These are phyloP conservation scores for Ephialtes manifestator DNA, from an alignment of 2,888 invertebrate genomes.

Conservation along the genomic window DNA sequence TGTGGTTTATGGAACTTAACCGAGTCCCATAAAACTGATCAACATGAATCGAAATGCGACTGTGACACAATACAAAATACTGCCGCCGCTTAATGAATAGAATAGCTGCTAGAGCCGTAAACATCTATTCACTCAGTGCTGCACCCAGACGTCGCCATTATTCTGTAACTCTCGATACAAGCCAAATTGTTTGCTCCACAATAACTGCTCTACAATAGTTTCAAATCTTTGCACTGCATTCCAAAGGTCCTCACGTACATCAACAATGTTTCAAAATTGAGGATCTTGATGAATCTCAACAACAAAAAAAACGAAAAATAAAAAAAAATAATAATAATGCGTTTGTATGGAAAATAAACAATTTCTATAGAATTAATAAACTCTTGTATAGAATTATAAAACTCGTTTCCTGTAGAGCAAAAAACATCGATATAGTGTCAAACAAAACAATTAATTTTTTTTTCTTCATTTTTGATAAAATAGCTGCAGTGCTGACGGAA, in stretches of 20 bases:
- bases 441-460: no score
- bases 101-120: not conserved
- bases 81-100: not conserved
- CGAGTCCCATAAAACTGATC: not conserved
- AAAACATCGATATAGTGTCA: no score
- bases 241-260: not conserved
- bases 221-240: not conserved
- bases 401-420: no score
- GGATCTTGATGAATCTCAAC: no score
- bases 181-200: constrained; percentile 6
- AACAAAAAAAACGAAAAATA: no score
- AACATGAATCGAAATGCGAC: not conserved
- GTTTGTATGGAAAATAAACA: no score
- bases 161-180: not conserved
- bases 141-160: constrained; percentile 1
- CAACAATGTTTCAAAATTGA: not conserved
- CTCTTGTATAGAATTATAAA: no score
- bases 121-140: constrained; percentile 5
- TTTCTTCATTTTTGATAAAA: no score
- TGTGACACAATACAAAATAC: not conserved
- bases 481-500: no score
- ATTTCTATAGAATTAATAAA: no score
- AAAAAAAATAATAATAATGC: no score
- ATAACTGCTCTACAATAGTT: not conserved
- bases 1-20: not conserved